Percentiles rank a stretch among this genome's conserved stretches.
phyloP scores from a whole-genome alignment of 1,140 invertebrate genomes.

The Bombus affinis region DNA sequence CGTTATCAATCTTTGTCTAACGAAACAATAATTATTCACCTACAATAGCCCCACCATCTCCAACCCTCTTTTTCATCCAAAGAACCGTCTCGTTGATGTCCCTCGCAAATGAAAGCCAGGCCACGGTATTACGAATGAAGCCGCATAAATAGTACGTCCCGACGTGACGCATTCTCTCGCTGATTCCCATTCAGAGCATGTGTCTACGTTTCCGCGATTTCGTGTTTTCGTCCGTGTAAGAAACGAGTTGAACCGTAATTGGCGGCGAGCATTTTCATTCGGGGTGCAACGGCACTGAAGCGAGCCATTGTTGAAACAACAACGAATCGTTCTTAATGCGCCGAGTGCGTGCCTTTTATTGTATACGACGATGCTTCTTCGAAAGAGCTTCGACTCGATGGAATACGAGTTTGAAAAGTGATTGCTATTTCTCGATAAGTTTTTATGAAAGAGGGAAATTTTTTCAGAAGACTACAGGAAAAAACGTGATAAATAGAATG shows the following conservation, averaged over 20 bases:
- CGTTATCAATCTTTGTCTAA: too few relatives aligned
- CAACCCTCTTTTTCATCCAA: background rate
- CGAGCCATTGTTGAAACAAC: background rate
- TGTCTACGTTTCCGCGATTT: background rate
- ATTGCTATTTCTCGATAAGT: too few relatives aligned
- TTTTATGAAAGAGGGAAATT: too few relatives aligned
- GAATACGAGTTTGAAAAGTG: too few relatives aligned
- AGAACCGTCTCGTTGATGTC: background rate
- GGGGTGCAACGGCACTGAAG: background rate
- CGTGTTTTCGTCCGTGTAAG: slow-evolving; percentile 4
- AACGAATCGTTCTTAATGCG: slow-evolving; percentile 8
- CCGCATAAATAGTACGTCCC: slow-evolving; percentile 25
- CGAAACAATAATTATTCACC: too few relatives aligned
- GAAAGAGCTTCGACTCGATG: too few relatives aligned
- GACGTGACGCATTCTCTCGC: slow-evolving; percentile 26
- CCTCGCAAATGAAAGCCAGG: slow-evolving; percentile 6
- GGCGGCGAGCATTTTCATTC: slow-evolving; percentile 18
- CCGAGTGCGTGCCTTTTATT: too few relatives aligned
- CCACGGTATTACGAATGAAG: slow-evolving; percentile 27
- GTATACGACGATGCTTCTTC: too few relatives aligned
- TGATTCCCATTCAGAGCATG: slow-evolving; percentile 19
- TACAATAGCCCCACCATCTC: background rate
- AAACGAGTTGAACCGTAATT: slow-evolving; percentile 27
- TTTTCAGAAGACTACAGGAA: too few relatives aligned
- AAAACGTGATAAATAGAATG: too few relatives aligned